phyloP scores from a whole-genome alignment of 1,140 invertebrate species.

The Diabrotica virgifera region DNA sequence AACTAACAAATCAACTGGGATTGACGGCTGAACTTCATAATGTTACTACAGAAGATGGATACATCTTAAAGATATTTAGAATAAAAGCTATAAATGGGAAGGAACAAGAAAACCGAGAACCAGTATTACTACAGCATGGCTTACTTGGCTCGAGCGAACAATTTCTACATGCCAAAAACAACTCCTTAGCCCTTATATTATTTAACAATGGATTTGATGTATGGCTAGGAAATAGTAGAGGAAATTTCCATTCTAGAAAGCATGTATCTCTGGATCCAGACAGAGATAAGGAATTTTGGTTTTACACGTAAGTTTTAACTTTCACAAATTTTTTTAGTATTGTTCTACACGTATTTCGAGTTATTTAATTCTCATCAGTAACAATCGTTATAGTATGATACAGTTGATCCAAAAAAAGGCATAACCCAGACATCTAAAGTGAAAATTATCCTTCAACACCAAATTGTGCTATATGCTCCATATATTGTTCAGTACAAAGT shows the following conservation, averaged over 20 bases:
- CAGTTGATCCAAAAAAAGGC: no score
- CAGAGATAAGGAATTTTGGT: constrained; percentile 55
- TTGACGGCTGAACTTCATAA: constrained; percentile 37
- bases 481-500: no score
- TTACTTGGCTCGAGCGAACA: constrained; percentile 63
- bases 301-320: constrained; percentile 45
- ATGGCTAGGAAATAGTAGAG: constrained; percentile 69
- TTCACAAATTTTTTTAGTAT: no score
- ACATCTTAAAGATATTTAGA: constrained; percentile 51
- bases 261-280: constrained; percentile 52
- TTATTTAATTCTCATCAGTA: no score
- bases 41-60: constrained; percentile 52
- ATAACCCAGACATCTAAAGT: no score
- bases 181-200: constrained; percentile 52
- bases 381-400: no score
- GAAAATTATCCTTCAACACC: no score
- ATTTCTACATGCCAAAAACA: constrained; percentile 63
- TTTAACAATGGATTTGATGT: constrained; percentile 69
- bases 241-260: constrained; percentile 63
- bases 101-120: constrained; percentile 41
- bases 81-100: constrained; percentile 29
- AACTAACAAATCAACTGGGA: constrained; percentile 32
- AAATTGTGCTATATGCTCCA: no score
- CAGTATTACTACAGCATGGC: constrained; percentile 67
- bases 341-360: no score